Base-by-base conservation (phyloP, 2,797 vertebrate species). In the Peromyscus nudipes region DNA sequence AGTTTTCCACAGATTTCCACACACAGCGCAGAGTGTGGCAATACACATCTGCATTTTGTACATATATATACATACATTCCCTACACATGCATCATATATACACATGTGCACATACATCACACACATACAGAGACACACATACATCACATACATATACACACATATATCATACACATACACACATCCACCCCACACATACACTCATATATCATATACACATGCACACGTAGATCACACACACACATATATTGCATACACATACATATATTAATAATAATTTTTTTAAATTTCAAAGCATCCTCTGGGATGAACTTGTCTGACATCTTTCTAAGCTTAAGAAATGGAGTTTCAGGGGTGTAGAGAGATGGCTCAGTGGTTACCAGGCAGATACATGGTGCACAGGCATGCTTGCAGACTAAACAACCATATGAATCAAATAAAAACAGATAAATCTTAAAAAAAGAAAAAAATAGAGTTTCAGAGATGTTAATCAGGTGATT, bases 251-350 rank as follows among this genome's bases (percentile, higher is more conserved):
- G 57, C 25, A 83, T 40, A 27, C n/a, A 62, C 6, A 82, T 5
- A n/a, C 11, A 79, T 29, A 46, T 85, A 49, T 3, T 85, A 49
- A 25, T 67, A 67, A 49, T 49, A 76, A 46, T 49, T 67, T 67
- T 6, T 65, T 12, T 16, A 16, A 46, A 34, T 46, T 85, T 49
- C 40, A 23, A 85, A 23, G 17, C 40, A 46, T 34, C 40, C 40
- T 49, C 11, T 23, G 43, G 76, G 55, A 25, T 49, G 13, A 93
- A 71, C 37, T 81, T 94, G 49, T 85, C 82, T 60, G 65, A 49
- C 14, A 67, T 89, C 12, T 95, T 95, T 81, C 43, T 75, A 91
- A 94, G 49, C 13, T 95, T 77, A 69, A 76, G 62, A 89, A 93
- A 81, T 77, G 55, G 40, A 65, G 10, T 65, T 49, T 31, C 46